A percentile compares a stretch with the other conserved stretches of the same genome.
These are phyloP conservation scores for Apostichopus japonicus DNA, from an alignment of 35 echinoderm and acorn worm genomes.

Conservation along the genomic window DNA sequence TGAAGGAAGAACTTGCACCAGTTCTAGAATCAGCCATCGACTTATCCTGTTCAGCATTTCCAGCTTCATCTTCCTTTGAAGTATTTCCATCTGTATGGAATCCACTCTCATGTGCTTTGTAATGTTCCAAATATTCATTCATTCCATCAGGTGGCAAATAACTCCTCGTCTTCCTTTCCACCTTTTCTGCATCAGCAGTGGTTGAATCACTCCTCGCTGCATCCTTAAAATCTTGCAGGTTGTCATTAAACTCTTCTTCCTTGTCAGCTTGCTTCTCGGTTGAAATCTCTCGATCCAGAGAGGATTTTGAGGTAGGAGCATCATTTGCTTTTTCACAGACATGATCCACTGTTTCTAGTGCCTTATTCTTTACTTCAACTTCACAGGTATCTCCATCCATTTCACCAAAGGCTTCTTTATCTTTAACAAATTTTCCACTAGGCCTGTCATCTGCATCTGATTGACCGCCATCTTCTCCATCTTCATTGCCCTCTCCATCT, in stretches of 20 bases:
- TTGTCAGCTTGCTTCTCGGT: too few species aligned
- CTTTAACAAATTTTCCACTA: background rate
- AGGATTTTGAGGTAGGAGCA: too few species aligned
- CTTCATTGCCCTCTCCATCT: background rate
- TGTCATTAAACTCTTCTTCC: too few species aligned
- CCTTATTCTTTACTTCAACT: too few species aligned
- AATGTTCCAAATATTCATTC: constrained; percentile 51
- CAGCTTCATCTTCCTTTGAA: background rate
- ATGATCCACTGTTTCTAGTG: background rate
- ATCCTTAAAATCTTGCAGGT: too few species aligned
- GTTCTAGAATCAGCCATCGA: background rate
- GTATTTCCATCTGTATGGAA: background rate
- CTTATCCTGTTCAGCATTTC: background rate
- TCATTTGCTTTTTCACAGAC: background rate
- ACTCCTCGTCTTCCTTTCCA: too few species aligned
- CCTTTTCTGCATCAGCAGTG: too few species aligned
- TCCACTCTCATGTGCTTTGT: background rate
- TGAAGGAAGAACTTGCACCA: background rate
- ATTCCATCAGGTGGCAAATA: constrained; percentile 19
- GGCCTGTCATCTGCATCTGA: background rate
- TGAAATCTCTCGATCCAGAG: too few species aligned
- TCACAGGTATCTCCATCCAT: background rate
- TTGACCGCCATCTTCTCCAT: background rate
- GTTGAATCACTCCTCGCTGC: too few species aligned
- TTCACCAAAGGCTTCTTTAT: background rate